Conservation (phyloP, 2,888 invertebrate species). For the Mantis religiosa region DNA sequence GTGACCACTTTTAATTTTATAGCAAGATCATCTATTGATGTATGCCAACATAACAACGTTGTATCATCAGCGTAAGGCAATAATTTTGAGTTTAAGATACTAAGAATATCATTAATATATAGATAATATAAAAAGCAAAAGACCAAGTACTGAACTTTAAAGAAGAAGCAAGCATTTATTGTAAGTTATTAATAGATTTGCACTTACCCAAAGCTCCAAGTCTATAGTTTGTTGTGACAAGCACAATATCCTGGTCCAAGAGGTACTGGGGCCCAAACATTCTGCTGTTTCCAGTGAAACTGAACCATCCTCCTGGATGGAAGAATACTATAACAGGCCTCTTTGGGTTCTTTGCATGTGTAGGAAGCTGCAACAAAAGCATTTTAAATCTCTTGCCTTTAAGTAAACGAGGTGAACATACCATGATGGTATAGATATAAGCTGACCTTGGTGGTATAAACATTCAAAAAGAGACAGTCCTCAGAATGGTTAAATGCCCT, state of each 20-base stretch:
- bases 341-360: background rate
- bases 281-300: constrained; percentile 55
- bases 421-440: too few relatives aligned
- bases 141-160: too few relatives aligned
- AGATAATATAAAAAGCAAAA: too few relatives aligned
- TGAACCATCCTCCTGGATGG: constrained; percentile 65
- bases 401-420: too few relatives aligned
- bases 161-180: too few relatives aligned
- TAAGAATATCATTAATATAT: too few relatives aligned
- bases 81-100: too few relatives aligned
- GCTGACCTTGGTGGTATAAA: constrained; percentile 20
- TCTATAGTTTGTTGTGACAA: constrained; percentile 44
- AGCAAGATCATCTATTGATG: too few relatives aligned
- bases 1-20: too few relatives aligned
- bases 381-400: background rate
- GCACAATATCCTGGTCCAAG: constrained; percentile 59
- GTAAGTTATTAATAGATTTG: background rate
- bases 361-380: constrained; percentile 4
- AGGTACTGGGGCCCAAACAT: constrained; percentile 57
- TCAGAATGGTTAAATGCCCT: background rate
- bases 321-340: constrained; percentile 63
- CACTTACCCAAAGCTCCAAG: constrained; percentile 22
- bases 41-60: too few relatives aligned
- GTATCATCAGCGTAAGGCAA: too few relatives aligned
- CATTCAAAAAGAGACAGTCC: constrained; percentile 25